Base-by-base conservation (phyloP, 2,113 vertebrate species). In the Naja naja region DNA sequence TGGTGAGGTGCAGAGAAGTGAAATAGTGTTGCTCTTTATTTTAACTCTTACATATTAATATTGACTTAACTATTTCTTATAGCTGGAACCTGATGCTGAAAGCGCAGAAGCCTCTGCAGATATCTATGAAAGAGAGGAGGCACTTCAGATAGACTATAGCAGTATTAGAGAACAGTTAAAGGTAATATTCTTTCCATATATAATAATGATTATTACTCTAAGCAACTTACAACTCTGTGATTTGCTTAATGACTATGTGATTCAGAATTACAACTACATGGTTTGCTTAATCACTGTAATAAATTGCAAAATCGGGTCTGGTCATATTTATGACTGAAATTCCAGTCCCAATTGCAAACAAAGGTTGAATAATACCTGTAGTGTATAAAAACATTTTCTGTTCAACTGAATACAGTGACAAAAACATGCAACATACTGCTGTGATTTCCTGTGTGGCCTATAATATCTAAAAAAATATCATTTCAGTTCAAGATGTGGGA, bases 141-240 rank as follows among this genome's bases (percentile, higher is more conserved):
- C 95, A 43, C 96, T 99, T 1, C 91, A 97, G 93, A 95, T 99
- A 14, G 98, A 99, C 96, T 99, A 98, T 96, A 98, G 98, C 54
- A 54, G 88, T 7, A 96, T 99, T 87, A 56, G 88, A 1, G 87
- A 94, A 0, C 92, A 98, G 3, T 12, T 98, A 69, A 98, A 97
- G 98, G 99, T 99, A 96, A 89, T 43, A 0, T 22, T 18, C 3
- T 85, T 85, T 39, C 30, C 8, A 45, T 90, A 90, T 25, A 90
- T 92, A 56, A 34, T 45, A 43, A 20, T 58, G 23, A 3, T 53
- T 58, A 53, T 74, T 34, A 7, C 5, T 27, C 0, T 0, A 34
- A 0, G 85, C 14, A 39, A 30, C 3, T 45, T 30, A 27, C 16
- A 49, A n/a, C 85, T 30, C 9, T 47, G 39, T 47, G 14, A 12